Conservation (phyloP, 2,113 vertebrate genomes). For the Saccopteryx bilineata region DNA sequence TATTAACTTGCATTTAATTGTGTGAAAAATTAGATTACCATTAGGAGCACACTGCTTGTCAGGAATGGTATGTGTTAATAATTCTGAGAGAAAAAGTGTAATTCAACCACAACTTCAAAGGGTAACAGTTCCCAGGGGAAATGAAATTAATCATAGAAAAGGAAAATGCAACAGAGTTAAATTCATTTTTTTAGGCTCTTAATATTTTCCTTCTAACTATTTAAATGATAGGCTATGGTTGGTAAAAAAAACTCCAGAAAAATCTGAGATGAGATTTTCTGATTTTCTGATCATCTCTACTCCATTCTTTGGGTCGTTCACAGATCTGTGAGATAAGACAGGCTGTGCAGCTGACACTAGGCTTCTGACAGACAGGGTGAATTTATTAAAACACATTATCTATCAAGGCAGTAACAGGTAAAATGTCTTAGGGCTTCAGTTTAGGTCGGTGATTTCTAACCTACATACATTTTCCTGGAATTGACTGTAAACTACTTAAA, state of each 20-base stretch:
- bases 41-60: conserved; percentile 1
- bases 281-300: background rate
- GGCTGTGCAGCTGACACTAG: background rate
- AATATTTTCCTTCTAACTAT: conserved; percentile 57
- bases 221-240: conserved; percentile 42
- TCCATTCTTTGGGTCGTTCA: background rate
- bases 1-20: conserved; percentile 58
- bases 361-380: background rate
- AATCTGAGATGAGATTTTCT: background rate
- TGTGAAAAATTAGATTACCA: conserved; percentile 56
- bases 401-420: conserved; percentile 34
- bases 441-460: conserved; percentile 80
- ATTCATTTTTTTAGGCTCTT: conserved; percentile 57
- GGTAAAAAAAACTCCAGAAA: background rate
- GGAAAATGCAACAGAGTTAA: conserved; percentile 52
- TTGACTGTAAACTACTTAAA: conserved; percentile 81
- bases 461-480: conserved; percentile 82
- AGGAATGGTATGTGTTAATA: conserved; percentile 62
- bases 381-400: conserved; percentile 66
- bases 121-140: conserved; percentile 60
- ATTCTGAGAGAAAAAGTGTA: conserved; percentile 61
- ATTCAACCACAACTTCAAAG: conserved; percentile 70
- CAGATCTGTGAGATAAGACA: conserved; percentile 4
- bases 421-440: conserved; percentile 78
- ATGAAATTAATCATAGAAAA: conserved; percentile 71